A percentile compares a stretch with the other conserved stretches of the same genome.
These are phyloP conservation scores for Lochmaea capreae DNA, from an alignment of 2,888 invertebrate genomes.

Conservation along the genomic window DNA sequence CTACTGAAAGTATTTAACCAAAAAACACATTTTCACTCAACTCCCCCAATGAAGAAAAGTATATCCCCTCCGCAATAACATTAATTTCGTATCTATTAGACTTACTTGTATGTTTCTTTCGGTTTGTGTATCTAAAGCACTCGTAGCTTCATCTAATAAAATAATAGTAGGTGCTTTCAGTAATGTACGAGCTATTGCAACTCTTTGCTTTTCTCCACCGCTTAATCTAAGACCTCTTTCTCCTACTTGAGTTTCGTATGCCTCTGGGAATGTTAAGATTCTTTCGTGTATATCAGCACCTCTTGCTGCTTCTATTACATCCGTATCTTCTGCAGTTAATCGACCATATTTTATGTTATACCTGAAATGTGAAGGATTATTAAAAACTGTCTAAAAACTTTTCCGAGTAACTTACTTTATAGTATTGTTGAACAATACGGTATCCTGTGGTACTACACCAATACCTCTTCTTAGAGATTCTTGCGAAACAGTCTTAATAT, in stretches of 20 bases:
- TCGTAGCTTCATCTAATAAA: constrained; percentile 94
- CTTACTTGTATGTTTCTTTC: constrained; percentile 87
- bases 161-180: constrained; percentile 92
- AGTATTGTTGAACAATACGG: constrained; percentile 93
- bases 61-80: no score
- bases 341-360: constrained; percentile 96
- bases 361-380: constrained; percentile 61
- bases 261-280: constrained; percentile 91
- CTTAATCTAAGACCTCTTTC: constrained; percentile 94
- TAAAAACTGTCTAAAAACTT: neutral
- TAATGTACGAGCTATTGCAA: constrained; percentile 95
- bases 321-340: constrained; percentile 80
- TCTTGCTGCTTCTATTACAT: constrained; percentile 89
- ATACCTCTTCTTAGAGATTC: constrained; percentile 86
- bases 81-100: neutral
- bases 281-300: constrained; percentile 94
- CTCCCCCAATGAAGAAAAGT: no score
- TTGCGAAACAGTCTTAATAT: constrained; percentile 87
- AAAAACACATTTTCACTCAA: no score
- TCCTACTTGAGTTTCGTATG: constrained; percentile 77
- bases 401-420: constrained; percentile 72
- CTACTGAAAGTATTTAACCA: neutral
- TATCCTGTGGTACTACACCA: constrained; percentile 97
- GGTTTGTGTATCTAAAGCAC: constrained; percentile 94
- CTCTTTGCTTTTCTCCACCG: constrained; percentile 97